Evolutionary conservation across 30 jellyfish, hydroid and myxozoan species (phyloP), one percentile per base, ranked within the genome.

Genomic region (Aurelia sp.): DNA sequence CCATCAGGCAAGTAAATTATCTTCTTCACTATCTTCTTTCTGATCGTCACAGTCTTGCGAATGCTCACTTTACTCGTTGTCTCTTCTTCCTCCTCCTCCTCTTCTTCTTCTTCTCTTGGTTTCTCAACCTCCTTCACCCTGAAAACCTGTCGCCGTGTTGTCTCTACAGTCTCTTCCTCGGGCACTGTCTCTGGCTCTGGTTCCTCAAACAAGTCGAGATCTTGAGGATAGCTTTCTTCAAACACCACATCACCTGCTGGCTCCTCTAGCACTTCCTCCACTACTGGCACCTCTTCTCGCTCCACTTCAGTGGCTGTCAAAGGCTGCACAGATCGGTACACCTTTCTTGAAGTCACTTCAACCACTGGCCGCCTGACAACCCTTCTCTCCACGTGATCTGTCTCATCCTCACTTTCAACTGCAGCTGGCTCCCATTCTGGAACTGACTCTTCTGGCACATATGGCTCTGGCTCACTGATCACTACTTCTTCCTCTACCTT

Each of bases 251-350:
- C 86, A 55, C 60, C 17, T n/a, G 87, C 77, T 47, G 87, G 97
- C 62, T 91, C 97, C 40, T 73, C 93, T 15, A 91, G 71, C 70
- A 73, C 93, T 31, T 76, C 91, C 44, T 93, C 86, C 80, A 22
- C 92, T 6, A 57, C 83, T 51, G 74, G 84, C 78, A 50, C 87
- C 85, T 58, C 71, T 60, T 63, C 91, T 21, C 79, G 86, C 64
- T 55, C 74, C 71, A 2, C 41, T 35, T 38, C 48, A 38, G 48
- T 38, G 48, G 48, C 48, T 38, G 48, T 38, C 48, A 38, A 38
- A 38, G 48, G 48, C 44, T 78, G 58, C 92, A 16, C 85, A 12
- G 67, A 13, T 68, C 85, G 69, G 92, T 67, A 67, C 57, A 82
- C 92, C 67, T 21, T 40, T 48, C 90, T 80, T 1, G 81, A 63